Evolutionary conservation across 2,113 vertebrate species (phyloP).

Genomic region (Panthera uncia): DNA sequence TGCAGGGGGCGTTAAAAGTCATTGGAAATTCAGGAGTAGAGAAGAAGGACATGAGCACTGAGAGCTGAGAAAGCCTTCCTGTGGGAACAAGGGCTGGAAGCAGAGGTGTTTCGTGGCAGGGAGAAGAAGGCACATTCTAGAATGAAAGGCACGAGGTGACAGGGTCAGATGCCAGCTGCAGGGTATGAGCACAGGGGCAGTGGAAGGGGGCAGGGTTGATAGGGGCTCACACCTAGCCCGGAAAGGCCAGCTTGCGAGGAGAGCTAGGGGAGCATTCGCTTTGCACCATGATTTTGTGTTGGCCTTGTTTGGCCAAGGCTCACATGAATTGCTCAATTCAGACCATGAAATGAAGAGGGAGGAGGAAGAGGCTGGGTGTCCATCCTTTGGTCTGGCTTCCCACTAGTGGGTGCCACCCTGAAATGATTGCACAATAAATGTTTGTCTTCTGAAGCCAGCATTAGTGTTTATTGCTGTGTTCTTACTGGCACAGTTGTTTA

Average conservation of each 20-base stretch:
- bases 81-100: neutral
- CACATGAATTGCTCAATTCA: neutral
- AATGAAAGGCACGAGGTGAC: neutral
- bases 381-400: neutral
- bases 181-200: neutral
- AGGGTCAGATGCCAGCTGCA: neutral
- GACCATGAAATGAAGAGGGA: neutral
- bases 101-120: neutral
- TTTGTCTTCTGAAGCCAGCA: neutral
- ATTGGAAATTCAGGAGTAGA: neutral
- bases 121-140: neutral
- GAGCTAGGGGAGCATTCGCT: accelerated
- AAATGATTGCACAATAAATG: neutral
- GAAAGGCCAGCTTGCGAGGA: neutral
- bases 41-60: neutral
- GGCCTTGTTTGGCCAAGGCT: neutral
- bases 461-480: neutral
- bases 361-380: neutral
- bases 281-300: too few relatives aligned
- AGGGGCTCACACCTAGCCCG: neutral
- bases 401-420: neutral
- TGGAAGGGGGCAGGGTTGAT: neutral
- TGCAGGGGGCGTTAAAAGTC: neutral
- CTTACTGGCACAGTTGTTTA: constrained; percentile 26
- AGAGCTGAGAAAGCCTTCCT: neutral